Conservation (phyloP, 2,888 invertebrate genomes). For the Phengaris arion region DNA sequence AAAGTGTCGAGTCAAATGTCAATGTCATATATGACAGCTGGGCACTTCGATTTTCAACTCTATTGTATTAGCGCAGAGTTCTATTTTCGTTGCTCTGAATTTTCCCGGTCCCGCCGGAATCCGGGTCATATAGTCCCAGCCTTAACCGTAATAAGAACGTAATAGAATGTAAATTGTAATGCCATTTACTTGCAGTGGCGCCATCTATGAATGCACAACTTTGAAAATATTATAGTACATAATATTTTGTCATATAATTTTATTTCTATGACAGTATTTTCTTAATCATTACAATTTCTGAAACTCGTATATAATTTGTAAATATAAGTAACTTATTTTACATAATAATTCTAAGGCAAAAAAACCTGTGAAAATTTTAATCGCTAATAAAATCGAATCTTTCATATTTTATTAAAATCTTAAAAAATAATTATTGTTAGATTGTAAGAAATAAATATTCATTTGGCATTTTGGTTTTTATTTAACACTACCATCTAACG, state of each 20-base stretch:
- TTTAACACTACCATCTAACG: conserved; percentile 52
- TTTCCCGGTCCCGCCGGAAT: too few species aligned
- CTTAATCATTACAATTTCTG: background rate
- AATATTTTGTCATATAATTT: background rate
- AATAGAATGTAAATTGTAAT: background rate
- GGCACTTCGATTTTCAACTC: too few species aligned
- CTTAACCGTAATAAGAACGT: background rate
- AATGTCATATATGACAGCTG: too few species aligned
- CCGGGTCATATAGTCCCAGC: too few species aligned
- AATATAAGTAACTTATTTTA: background rate
- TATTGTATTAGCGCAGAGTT: too few species aligned
- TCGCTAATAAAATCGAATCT: background rate
- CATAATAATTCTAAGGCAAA: conserved; percentile 19
- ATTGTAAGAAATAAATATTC: conserved; percentile 39
- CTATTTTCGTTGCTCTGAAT: too few species aligned
- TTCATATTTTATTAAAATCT: conserved; percentile 27
- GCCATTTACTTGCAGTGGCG: background rate
- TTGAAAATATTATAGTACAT: background rate
- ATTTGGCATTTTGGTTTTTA: conserved; percentile 34
- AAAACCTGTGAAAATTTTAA: background rate
- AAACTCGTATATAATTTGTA: background rate
- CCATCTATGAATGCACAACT: background rate
- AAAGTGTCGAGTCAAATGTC: too few species aligned
- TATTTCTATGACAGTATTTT: background rate
- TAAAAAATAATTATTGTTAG: conserved; percentile 34